Conservation (phyloP, 2,113 vertebrate species). For the Geococcyx californianus region DNA sequence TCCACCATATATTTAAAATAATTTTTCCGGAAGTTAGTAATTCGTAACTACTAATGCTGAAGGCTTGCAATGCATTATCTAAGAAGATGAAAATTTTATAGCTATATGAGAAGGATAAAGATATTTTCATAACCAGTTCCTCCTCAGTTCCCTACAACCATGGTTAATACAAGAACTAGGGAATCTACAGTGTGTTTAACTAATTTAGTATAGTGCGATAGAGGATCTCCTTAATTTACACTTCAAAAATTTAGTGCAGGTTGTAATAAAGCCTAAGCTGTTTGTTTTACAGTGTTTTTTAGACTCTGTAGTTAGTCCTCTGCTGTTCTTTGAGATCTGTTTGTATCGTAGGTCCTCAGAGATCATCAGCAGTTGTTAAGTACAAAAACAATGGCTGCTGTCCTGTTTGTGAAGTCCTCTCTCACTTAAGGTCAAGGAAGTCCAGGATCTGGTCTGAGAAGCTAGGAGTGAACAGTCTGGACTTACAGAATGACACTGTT, state of each 20-base stretch:
- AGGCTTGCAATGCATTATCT: background rate
- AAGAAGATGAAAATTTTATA: background rate
- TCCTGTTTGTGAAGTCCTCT: background rate
- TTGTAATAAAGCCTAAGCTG: background rate
- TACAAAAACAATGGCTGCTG: background rate
- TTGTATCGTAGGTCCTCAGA: background rate
- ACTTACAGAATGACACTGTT: background rate
- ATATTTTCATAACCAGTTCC: background rate
- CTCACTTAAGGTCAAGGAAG: background rate
- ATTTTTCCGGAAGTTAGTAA: background rate
- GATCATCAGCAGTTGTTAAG: background rate
- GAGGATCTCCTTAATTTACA: background rate
- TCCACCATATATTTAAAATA: background rate
- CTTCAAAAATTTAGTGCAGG: background rate
- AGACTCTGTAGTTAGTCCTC: background rate
- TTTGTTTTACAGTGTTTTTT: background rate
- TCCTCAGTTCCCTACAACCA: background rate
- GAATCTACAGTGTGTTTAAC: background rate
- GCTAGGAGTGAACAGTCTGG: background rate
- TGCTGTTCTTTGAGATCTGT: background rate
- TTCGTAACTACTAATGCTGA: background rate
- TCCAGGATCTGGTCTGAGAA: background rate
- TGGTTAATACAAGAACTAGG: background rate
- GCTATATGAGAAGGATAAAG: background rate
- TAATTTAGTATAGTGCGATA: background rate